Conservation (phyloP, 2,888 invertebrate genomes). For the Cepaea hortensis region DNA sequence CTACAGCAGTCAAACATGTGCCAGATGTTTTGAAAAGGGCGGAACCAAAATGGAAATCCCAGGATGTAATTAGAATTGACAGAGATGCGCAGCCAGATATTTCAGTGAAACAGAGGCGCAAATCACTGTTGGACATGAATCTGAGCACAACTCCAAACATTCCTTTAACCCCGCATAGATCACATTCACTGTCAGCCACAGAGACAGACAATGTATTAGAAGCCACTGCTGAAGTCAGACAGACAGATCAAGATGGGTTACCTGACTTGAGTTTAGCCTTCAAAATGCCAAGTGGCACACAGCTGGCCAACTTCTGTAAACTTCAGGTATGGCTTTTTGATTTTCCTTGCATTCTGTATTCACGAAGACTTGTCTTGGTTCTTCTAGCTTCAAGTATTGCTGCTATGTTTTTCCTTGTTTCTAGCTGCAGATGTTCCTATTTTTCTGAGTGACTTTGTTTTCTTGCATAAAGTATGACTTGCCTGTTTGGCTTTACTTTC, state of each 20-base stretch:
- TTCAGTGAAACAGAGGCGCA: slow-evolving; percentile 8
- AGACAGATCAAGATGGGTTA: background rate
- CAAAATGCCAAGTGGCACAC: slow-evolving; percentile 55
- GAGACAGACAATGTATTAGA: slow-evolving; percentile 30
- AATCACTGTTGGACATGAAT: slow-evolving; percentile 26
- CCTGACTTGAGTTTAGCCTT: slow-evolving; percentile 41
- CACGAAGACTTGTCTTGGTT: background rate
- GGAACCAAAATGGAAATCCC: slow-evolving; percentile 16
- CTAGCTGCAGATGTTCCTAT: too few species aligned
- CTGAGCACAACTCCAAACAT: slow-evolving; percentile 44
- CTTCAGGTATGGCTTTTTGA: slow-evolving; percentile 55
- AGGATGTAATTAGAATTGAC: slow-evolving; percentile 43
- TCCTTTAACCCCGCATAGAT: slow-evolving; percentile 31
- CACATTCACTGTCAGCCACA: background rate
- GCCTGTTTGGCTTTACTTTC: too few species aligned
- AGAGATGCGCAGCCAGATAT: slow-evolving; percentile 13
- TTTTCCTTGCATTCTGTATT: too few species aligned
- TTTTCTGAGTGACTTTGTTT: too few species aligned
- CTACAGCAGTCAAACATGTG: background rate
- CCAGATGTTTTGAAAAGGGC: background rate
- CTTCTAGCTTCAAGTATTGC: too few species aligned
- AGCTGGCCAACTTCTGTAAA: slow-evolving; percentile 55
- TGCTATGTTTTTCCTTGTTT: too few species aligned
- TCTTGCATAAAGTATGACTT: too few species aligned
- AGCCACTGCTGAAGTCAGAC: background rate